Percentiles rank a stretch among this genome's conserved stretches.
Evolutionary conservation across 2,888 invertebrate genomes (phyloP).

Genomic region (Polydrusus cervinus): DNA sequence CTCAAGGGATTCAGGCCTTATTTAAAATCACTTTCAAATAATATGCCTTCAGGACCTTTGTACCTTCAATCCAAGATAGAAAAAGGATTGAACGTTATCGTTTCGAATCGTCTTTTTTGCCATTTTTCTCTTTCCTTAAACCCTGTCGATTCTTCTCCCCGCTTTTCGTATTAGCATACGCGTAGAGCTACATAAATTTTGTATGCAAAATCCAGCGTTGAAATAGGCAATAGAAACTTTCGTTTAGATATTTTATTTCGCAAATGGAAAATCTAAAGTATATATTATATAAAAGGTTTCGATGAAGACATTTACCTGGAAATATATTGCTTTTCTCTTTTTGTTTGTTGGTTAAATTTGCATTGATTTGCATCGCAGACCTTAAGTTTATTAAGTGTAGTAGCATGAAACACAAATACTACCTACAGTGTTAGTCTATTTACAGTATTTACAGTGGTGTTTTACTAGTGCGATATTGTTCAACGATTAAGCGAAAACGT

Average conservation of each 20-base stretch:
- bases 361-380: too few relatives aligned
- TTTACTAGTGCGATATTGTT: too few relatives aligned
- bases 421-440: too few relatives aligned
- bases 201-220: constrained; percentile 47
- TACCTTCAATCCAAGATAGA: constrained; percentile 39
- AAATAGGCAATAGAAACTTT: constrained; percentile 53
- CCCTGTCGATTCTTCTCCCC: constrained; percentile 47
- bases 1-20: not conserved
- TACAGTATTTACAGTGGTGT: too few relatives aligned
- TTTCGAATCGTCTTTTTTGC: constrained; percentile 42
- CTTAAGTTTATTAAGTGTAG: too few relatives aligned
- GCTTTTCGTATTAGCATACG: constrained; percentile 53
- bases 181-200: constrained; percentile 54
- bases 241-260: constrained; percentile 48
- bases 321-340: not conserved
- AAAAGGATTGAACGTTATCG: constrained; percentile 52
- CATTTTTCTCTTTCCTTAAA: constrained; percentile 43
- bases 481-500: too few relatives aligned
- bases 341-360: not conserved
- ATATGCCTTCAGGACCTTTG: constrained; percentile 38
- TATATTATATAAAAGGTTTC: constrained; percentile 18
- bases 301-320: constrained; percentile 25
- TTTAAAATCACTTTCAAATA: constrained; percentile 30
- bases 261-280: constrained; percentile 37
- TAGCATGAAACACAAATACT: too few relatives aligned